A percentile compares a stretch with the other conserved stretches of the same genome.
These are phyloP conservation scores for Gambusia affinis DNA, from an alignment of 2,113 vertebrate species.

Conservation along the genomic window DNA sequence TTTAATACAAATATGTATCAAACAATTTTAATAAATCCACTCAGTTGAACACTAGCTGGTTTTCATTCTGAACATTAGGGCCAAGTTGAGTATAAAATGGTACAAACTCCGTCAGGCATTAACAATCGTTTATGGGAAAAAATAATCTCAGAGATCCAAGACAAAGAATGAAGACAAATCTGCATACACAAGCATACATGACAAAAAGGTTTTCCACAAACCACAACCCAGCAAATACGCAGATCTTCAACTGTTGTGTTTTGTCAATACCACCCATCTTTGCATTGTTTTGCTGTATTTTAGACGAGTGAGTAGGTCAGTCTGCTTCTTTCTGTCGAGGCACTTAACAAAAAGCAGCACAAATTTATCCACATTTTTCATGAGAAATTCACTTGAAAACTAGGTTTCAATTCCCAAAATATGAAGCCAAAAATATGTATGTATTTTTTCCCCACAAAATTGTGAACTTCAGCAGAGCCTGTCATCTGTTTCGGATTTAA, in stretches of 20 bases:
- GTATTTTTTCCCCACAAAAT: background rate
- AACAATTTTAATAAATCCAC: background rate
- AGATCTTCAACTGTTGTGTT: no score
- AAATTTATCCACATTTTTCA: background rate
- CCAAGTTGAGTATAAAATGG: background rate
- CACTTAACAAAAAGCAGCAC: no score
- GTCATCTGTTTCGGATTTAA: constrained; percentile 35
- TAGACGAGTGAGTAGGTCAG: no score
- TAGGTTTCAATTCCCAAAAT: background rate
- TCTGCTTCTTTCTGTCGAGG: no score
- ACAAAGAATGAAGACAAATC: no score
- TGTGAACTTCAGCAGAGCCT: background rate
- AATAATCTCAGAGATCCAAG: no score
- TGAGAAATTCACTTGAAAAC: background rate
- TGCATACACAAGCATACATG: no score
- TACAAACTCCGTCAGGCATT: background rate
- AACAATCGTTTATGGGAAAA: background rate
- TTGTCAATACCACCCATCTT: no score
- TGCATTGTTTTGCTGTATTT: no score
- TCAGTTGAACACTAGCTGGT: background rate
- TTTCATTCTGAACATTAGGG: background rate
- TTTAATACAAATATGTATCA: background rate
- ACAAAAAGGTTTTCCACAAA: no score
- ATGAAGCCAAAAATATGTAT: background rate
- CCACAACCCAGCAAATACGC: no score